These are phyloP conservation scores for Thymelicus acteon DNA, from an alignment of 2,888 invertebrate species.

Conservation along the genomic window DNA sequence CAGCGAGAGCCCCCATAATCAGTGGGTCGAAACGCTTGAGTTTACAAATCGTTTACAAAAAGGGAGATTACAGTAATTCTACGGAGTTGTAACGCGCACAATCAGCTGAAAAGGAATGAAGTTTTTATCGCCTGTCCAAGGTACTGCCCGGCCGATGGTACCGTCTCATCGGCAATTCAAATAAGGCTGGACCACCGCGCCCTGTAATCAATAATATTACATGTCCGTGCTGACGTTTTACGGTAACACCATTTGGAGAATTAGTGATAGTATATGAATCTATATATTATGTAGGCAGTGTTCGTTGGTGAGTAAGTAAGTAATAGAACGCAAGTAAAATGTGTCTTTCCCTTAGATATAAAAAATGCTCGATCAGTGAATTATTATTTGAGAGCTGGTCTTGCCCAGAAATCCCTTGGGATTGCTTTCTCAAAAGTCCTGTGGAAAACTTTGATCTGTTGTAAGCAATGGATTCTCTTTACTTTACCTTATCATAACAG, in stretches of 20 bases:
- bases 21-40: slow-evolving; percentile 40
- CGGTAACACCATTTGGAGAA: background rate
- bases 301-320: no score
- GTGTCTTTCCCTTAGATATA: no score
- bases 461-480: no score
- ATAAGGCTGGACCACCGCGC: slow-evolving; percentile 75
- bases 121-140: slow-evolving; percentile 72
- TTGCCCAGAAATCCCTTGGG: no score
- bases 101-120: slow-evolving; percentile 70
- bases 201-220: slow-evolving; percentile 83
- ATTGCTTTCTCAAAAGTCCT: no score
- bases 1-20: slow-evolving; percentile 41
- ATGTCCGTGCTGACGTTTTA: slow-evolving; percentile 66
- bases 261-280: background rate
- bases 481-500: no score
- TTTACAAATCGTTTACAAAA: slow-evolving; percentile 53
- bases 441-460: no score
- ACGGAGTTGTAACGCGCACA: slow-evolving; percentile 60
- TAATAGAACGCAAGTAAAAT: no score
- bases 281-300: no score
- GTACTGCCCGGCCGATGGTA: slow-evolving; percentile 69
- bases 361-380: no score
- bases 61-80: slow-evolving; percentile 61
- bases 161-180: slow-evolving; percentile 85
- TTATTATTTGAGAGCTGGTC: no score